Conservation (phyloP, 2,113 vertebrate species). For the Aix galericulata region DNA sequence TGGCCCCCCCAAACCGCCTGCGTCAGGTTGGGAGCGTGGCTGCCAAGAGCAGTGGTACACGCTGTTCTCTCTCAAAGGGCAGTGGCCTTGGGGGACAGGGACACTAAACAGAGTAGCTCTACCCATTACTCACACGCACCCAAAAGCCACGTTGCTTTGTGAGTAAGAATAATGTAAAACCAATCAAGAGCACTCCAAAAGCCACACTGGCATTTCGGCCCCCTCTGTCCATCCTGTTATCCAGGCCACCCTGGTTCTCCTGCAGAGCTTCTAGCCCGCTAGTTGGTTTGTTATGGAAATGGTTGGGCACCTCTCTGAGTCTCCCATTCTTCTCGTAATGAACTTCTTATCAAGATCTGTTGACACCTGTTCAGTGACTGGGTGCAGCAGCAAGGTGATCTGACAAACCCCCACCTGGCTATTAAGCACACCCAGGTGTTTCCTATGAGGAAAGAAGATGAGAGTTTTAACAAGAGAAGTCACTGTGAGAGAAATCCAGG, state of each 20-base stretch:
- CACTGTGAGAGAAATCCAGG: neutral
- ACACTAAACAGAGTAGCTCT: neutral
- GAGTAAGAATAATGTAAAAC: neutral
- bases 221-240: neutral
- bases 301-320: neutral
- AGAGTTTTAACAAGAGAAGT: neutral
- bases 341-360: neutral
- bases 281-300: neutral
- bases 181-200: neutral
- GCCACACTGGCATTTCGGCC: neutral
- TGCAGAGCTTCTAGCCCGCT: neutral
- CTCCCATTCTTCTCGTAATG: neutral
- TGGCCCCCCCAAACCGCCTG: slow-evolving; percentile 45
- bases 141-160: neutral
- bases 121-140: slow-evolving; percentile 9
- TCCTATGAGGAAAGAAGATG: neutral
- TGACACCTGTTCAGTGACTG: neutral
- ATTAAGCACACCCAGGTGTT: neutral
- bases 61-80: slow-evolving; percentile 59
- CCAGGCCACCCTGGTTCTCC: neutral
- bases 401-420: neutral
- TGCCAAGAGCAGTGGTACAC: slow-evolving; percentile 46
- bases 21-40: slow-evolving; percentile 40
- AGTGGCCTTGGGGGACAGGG: slow-evolving; percentile 47
- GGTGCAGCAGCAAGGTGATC: neutral